Base-by-base conservation (phyloP, 2,797 vertebrate species). In the Serranus cabrilla region DNA sequence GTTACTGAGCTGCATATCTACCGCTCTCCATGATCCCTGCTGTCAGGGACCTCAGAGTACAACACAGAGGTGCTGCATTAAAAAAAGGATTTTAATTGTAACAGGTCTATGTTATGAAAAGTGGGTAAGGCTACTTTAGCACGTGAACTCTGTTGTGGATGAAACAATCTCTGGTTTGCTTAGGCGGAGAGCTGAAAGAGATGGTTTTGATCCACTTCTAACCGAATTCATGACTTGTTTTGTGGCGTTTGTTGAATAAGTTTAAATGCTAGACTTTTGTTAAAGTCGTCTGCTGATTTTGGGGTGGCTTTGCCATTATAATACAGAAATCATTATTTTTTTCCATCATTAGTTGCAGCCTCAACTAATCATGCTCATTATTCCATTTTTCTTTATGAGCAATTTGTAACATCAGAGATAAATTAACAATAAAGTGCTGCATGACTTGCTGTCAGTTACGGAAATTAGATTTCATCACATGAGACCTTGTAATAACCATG, bases 1-100 rank as follows among this genome's bases (percentile, higher is more conserved):
- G 82, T 77, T 66, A 74, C 50, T 66, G 74, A 61, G 31, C 47
- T 52, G 63, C 49, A 13, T 5, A 31, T 21, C 31, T 58, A 31
- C 17, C 12, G 9, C 7, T 67, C n/a, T 21, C 6, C 1, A 0
- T 61, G n/a, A 27, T 10, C 40, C 23, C 8, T 27, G 2, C 18
- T 63, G 23, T n/a, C 21, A 47, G 0, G 47, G 11, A 54, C 11
- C 27, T 11, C 9, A 27, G 18, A 11, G 9, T 12, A 37, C 46
- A 58, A 20, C 39, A 52, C 27, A 16, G 23, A 51, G 17, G 21
- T 9, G 42, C 43, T 20, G 4, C 37, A 18, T 57, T 21, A 9
- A 34, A 50, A 42, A 7, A 1, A 9, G 1, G 7, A 5, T 17
- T 27, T 47, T 43, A 6, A 34, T 20, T 20, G 8, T 40, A 16